phyloP scores from a whole-genome alignment of 1,140 invertebrate species.

The Brachionus koreanus region DNA sequence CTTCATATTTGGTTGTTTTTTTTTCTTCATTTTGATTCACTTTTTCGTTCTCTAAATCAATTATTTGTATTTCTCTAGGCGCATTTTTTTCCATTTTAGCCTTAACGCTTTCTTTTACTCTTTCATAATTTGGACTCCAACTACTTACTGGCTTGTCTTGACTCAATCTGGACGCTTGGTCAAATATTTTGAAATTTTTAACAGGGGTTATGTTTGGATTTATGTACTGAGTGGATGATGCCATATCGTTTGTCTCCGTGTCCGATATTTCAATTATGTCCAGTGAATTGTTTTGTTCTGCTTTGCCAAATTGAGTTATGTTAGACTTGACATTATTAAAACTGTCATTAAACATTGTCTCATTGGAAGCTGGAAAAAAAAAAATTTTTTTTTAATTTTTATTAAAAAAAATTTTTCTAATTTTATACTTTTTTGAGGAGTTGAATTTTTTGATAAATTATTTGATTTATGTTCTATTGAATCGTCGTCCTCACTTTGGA shows the following conservation, averaged over 20 bases:
- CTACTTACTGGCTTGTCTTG: background rate
- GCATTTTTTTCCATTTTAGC: conserved; percentile 6
- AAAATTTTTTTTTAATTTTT: background rate
- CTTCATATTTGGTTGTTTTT: conserved; percentile 14
- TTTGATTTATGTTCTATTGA: background rate
- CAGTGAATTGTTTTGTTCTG: background rate
- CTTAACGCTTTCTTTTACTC: conserved; percentile 22
- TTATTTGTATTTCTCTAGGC: background rate
- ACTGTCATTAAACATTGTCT: conserved; percentile 4
- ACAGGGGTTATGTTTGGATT: background rate
- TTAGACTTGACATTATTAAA: conserved; percentile 12
- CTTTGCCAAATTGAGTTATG: conserved; percentile 25
- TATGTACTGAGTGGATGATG: conserved; percentile 24
- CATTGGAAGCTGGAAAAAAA: background rate
- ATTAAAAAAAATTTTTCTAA: background rate
- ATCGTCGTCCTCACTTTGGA: background rate
- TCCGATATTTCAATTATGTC: conserved; percentile 6
- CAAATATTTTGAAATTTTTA: background rate
- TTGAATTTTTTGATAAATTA: background rate
- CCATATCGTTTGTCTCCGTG: background rate
- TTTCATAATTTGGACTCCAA: conserved; percentile 42
- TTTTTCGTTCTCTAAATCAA: conserved; percentile 22
- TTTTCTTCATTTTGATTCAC: background rate
- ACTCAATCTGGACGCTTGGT: background rate
- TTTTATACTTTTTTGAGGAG: background rate